phyloP scores from a whole-genome alignment of 2,797 vertebrate species.

The Euthynnus affinis region DNA sequence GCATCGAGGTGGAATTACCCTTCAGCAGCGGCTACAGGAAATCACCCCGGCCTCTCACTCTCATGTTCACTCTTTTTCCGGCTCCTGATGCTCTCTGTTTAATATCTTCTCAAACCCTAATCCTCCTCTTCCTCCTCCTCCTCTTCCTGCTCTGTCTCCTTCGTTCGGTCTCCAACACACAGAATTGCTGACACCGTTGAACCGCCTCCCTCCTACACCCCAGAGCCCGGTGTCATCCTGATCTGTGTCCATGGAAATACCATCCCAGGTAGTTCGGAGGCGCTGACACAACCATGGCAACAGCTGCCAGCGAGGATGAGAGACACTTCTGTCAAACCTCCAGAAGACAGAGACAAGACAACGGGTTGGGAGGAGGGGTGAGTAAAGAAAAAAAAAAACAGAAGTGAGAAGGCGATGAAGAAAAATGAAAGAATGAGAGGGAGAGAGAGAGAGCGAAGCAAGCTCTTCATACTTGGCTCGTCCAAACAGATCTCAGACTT shows the following conservation, averaged over 20 bases:
- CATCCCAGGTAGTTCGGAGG: slow-evolving; percentile 54
- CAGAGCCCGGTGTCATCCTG: slow-evolving; percentile 52
- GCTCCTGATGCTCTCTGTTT: slow-evolving; percentile 52
- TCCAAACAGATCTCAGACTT: slow-evolving; percentile 38
- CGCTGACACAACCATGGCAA: slow-evolving; percentile 75
- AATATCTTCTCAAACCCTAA: slow-evolving; percentile 52
- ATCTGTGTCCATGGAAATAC: slow-evolving; percentile 64
- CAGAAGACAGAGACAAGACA: slow-evolving; percentile 29
- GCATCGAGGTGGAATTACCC: neutral
- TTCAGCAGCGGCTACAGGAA: slow-evolving; percentile 3
- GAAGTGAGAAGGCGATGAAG: neutral
- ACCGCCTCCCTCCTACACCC: slow-evolving; percentile 59
- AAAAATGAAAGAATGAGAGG: neutral
- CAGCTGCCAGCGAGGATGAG: slow-evolving; percentile 66
- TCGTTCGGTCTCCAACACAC: slow-evolving; percentile 35
- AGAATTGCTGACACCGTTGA: slow-evolving; percentile 60
- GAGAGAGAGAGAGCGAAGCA: neutral
- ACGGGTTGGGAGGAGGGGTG: neutral
- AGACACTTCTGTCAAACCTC: slow-evolving; percentile 55
- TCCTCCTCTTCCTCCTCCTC: slow-evolving; percentile 40
- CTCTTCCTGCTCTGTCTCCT: slow-evolving; percentile 39
- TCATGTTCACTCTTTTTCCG: slow-evolving; percentile 33
- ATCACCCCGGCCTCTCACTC: slow-evolving; percentile 8
- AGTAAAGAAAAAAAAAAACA: neutral
- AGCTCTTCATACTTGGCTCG: slow-evolving; percentile 35